A percentile compares a stretch with the other conserved stretches of the same genome.
phyloP scores from a whole-genome alignment of 2,888 invertebrate species.

The Drosophila quinaria region DNA sequence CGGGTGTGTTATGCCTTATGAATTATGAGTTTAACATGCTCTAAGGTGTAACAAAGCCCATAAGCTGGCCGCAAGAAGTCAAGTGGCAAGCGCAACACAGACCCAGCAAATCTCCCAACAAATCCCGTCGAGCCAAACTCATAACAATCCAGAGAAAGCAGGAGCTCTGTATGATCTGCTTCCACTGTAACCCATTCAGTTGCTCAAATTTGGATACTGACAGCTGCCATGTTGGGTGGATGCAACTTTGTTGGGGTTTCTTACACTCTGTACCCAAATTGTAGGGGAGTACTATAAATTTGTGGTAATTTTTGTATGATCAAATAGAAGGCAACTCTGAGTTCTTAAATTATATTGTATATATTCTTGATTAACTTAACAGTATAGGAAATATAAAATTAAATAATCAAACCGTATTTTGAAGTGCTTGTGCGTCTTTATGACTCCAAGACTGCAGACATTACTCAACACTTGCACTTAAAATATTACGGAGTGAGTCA shows the following conservation, averaged over 20 bases:
- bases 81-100: slow-evolving; percentile 52
- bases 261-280: background rate
- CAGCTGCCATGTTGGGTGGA: slow-evolving; percentile 77
- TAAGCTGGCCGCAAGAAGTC: slow-evolving; percentile 63
- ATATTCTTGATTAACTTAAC: no score
- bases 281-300: background rate
- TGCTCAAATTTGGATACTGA: slow-evolving; percentile 59
- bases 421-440: no score
- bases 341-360: no score
- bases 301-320: slow-evolving; percentile 7
- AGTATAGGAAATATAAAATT: no score
- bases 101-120: slow-evolving; percentile 26
- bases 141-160: slow-evolving; percentile 23
- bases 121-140: slow-evolving; percentile 43
- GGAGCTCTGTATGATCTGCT: background rate
- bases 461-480: no score
- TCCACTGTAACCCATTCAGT: slow-evolving; percentile 30
- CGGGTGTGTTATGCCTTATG: slow-evolving; percentile 46
- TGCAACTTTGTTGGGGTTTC: slow-evolving; percentile 11
- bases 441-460: no score
- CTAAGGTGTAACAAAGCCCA: slow-evolving; percentile 63
- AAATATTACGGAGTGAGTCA: background rate
- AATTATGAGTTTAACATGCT: slow-evolving; percentile 67
- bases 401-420: no score
- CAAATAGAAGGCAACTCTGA: no score